Percentiles rank a stretch among this genome's conserved stretches.
Evolutionary conservation across 2,888 invertebrate genomes (phyloP).

Genomic region (Hydroisotoma schaefferi): DNA sequence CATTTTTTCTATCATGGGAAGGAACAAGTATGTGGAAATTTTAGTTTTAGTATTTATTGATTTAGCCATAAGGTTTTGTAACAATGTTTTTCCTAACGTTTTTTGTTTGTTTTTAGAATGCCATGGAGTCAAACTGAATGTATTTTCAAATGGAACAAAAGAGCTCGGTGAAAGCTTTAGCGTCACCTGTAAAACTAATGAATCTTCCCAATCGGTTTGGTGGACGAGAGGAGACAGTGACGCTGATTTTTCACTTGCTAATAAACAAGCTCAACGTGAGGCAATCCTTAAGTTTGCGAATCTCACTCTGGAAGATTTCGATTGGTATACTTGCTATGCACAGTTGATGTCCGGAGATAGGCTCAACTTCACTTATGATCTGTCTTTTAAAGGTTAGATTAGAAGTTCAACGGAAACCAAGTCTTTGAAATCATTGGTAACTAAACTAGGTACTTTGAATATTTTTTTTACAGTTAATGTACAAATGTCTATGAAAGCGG

Average conservation of each 20-base stretch:
- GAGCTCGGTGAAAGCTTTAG: constrained; percentile 7
- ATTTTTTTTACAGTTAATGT: constrained; percentile 31
- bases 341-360: constrained; percentile 20
- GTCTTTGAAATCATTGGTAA: too few species aligned
- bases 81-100: too few species aligned
- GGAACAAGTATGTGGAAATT: too few species aligned
- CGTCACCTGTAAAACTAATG: constrained; percentile 22
- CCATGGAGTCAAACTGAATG: not conserved
- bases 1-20: too few species aligned
- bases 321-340: constrained; percentile 62
- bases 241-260: constrained; percentile 20
- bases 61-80: too few species aligned
- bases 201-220: not conserved
- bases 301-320: constrained; percentile 68
- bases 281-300: constrained; percentile 60
- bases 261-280: constrained; percentile 60
- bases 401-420: too few species aligned
- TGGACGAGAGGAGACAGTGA: not conserved
- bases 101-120: not conserved
- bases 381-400: constrained; percentile 39
- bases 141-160: constrained; percentile 22
- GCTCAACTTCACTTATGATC: constrained; percentile 25
- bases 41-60: too few species aligned
- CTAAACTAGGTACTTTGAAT: too few species aligned
- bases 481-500: constrained; percentile 7